Percentiles rank a stretch among this genome's conserved stretches.
phyloP scores from a whole-genome alignment of 1,140 invertebrate species.

The Eriocheir sinensis region DNA sequence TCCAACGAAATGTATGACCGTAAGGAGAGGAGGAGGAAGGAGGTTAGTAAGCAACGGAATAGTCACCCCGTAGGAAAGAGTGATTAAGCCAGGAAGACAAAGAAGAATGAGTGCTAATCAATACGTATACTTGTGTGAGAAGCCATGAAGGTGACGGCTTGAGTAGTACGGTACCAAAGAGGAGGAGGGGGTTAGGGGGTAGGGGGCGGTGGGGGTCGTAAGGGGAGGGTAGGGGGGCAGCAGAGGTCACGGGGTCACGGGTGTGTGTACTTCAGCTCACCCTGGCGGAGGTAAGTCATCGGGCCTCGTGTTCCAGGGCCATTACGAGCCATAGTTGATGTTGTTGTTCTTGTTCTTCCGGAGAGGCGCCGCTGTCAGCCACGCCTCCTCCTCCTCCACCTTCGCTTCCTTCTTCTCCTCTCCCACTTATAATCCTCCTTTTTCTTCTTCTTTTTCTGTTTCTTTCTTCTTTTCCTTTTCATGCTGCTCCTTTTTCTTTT shows the following conservation, averaged over 20 bases:
- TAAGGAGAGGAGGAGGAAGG: too few relatives aligned
- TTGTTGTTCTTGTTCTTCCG: constrained; percentile 1
- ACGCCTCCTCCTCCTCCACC: not conserved
- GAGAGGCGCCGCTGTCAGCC: not conserved
- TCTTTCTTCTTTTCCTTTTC: not conserved
- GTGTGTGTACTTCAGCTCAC: not conserved
- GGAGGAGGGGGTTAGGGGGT: not conserved
- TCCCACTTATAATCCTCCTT: not conserved
- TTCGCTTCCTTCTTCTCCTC: not conserved
- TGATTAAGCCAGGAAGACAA: too few relatives aligned
- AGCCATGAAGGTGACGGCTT: too few relatives aligned
- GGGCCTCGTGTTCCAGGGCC: not conserved
- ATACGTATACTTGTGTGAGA: too few relatives aligned
- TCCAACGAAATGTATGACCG: too few relatives aligned
- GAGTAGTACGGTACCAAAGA: not conserved
- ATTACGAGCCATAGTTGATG: not conserved
- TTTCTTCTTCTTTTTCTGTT: not conserved
- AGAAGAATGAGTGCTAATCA: too few relatives aligned
- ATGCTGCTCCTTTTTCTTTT: not conserved
- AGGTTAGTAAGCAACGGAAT: too few relatives aligned
- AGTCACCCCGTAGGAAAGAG: too few relatives aligned
- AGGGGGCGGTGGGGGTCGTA: not conserved
- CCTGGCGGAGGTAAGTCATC: constrained; percentile 18
- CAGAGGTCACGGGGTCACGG: too few relatives aligned
- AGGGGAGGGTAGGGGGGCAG: too few relatives aligned